Conservation (phyloP, 2,888 invertebrate genomes). For the Xestia ashworthii region DNA sequence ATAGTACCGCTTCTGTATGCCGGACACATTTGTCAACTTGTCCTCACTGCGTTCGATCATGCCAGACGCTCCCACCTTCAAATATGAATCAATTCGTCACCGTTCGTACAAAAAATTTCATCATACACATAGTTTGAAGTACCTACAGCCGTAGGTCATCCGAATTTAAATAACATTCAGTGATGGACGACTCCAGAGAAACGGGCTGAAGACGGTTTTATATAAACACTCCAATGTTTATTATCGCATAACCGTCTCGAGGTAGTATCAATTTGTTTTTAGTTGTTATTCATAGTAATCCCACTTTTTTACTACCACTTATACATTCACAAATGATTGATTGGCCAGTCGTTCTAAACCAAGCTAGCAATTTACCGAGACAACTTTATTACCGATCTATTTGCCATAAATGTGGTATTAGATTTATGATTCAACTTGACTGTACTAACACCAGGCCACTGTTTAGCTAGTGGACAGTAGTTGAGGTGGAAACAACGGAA, state of each 20-base stretch:
- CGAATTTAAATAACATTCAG: conserved; percentile 49
- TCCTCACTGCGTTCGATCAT: conserved; percentile 30
- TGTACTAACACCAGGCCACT: conserved; percentile 35
- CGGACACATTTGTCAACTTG: conserved; percentile 34
- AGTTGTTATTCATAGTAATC: conserved; percentile 60
- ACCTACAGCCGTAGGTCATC: conserved; percentile 38
- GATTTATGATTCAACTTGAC: conserved; percentile 73
- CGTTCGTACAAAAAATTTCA: conserved; percentile 19
- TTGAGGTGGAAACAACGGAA: conserved; percentile 27
- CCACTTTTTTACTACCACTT: conserved; percentile 58
- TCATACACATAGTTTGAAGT: conserved; percentile 40
- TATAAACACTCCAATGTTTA: conserved; percentile 49
- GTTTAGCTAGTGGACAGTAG: conserved; percentile 44
- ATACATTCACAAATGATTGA: conserved; percentile 72
- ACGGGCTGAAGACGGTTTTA: conserved; percentile 48
- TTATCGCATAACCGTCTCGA: conserved; percentile 47
- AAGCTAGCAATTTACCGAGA: conserved; percentile 70
- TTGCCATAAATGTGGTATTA: conserved; percentile 75
- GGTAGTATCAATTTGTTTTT: conserved; percentile 58
- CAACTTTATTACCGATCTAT: conserved; percentile 78
- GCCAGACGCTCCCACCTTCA: conserved; percentile 22
- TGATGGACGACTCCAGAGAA: conserved; percentile 32
- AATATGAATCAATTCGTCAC: conserved; percentile 36
- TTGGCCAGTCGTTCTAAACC: conserved; percentile 67
- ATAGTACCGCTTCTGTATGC: not conserved